phyloP scores from a whole-genome alignment of 1,140 invertebrate species.

The Lepidotrigona ventralis region DNA sequence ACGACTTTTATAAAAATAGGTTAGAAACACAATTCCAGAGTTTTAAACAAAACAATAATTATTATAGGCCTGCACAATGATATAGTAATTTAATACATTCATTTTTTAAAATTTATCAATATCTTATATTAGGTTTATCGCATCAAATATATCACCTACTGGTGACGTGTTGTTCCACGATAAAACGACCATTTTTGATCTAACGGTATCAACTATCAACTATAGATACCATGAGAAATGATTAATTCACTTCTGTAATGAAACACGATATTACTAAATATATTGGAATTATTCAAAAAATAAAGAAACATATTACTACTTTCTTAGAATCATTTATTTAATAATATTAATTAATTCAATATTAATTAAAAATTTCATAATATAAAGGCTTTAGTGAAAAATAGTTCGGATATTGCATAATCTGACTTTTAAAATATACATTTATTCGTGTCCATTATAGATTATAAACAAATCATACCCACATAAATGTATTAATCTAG shows the following conservation, averaged over 20 bases:
- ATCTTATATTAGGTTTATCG: constrained; percentile 28
- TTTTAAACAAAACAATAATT: background rate
- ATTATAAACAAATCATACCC: constrained; percentile 59
- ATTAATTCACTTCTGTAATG: constrained; percentile 7
- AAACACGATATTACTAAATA: background rate
- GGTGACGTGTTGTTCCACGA: constrained; percentile 47
- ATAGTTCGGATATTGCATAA: background rate
- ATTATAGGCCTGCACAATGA: background rate
- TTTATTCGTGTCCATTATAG: constrained; percentile 64
- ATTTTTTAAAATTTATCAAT: constrained; percentile 32
- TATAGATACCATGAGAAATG: background rate
- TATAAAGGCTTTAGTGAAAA: background rate
- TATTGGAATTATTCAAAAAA: background rate
- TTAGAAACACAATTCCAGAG: constrained; percentile 34
- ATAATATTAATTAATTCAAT: background rate
- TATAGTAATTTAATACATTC: background rate
- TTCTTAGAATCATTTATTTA: background rate
- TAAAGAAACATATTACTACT: background rate
- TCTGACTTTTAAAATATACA: constrained; percentile 63
- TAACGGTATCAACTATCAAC: constrained; percentile 22
- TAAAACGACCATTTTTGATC: constrained; percentile 45
- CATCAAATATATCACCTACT: constrained; percentile 43
- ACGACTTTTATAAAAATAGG: constrained; percentile 26
- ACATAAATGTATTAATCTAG: constrained; percentile 61
- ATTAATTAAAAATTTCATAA: background rate